Percentiles rank a stretch among this genome's conserved stretches.
These are phyloP conservation scores for Centropus bengalensis DNA, from an alignment of 2,113 vertebrate species.

Conservation along the genomic window DNA sequence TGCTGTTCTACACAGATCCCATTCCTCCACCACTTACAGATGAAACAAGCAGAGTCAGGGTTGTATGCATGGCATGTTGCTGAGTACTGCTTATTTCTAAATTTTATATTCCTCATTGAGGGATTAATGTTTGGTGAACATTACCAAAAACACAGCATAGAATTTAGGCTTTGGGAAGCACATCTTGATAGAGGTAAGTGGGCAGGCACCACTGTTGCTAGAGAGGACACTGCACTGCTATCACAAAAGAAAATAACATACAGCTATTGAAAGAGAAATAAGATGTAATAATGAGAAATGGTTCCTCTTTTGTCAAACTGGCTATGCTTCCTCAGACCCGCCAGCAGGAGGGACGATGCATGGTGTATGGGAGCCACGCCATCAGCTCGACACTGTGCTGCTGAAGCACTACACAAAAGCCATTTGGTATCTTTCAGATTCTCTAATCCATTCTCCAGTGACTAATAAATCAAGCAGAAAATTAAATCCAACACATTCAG, in stretches of 20 bases:
- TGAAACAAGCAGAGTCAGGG: neutral
- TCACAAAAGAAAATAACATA: neutral
- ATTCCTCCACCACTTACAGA: neutral
- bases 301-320: neutral
- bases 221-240: neutral
- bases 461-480: slow-evolving; percentile 36
- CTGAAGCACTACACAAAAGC: neutral
- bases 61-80: neutral
- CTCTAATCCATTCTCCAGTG: neutral
- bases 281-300: neutral
- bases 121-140: neutral
- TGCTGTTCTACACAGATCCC: neutral
- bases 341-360: neutral
- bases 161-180: neutral
- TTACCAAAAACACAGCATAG: neutral
- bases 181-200: neutral
- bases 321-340: neutral
- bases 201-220: neutral
- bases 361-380: neutral
- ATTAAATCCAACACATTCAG: slow-evolving; percentile 14
- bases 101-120: neutral
- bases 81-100: neutral
- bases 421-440: neutral
- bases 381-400: neutral
- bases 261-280: neutral